phyloP scores from a whole-genome alignment of 1,140 invertebrate genomes.

The Drosophila lacertosa region DNA sequence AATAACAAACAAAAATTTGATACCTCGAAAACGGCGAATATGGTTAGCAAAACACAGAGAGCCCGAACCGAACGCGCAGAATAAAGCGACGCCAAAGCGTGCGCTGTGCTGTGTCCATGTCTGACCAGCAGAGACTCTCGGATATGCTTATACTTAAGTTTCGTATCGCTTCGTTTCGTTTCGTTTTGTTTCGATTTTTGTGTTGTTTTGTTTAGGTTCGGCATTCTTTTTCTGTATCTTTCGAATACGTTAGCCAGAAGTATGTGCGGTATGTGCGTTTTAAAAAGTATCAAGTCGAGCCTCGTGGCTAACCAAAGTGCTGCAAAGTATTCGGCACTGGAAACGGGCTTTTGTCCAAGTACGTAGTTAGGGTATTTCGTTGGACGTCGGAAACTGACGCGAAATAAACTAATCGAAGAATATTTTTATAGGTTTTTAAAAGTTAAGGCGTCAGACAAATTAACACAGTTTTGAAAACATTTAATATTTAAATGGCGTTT shows the following conservation, averaged over 20 bases:
- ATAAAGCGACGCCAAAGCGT: constrained; percentile 23
- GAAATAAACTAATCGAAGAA: no score
- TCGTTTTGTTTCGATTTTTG: constrained; percentile 1
- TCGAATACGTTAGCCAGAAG: constrained; percentile 49
- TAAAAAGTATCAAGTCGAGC: constrained; percentile 15
- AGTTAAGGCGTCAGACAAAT: neutral
- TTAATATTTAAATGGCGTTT: neutral
- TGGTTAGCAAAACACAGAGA: constrained; percentile 62
- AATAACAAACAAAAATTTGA: constrained; percentile 19
- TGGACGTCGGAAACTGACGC: neutral
- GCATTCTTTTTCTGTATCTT: constrained; percentile 48
- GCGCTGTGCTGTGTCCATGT: constrained; percentile 14
- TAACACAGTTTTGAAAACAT: neutral
- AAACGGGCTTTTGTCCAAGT: neutral
- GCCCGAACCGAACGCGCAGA: constrained; percentile 28
- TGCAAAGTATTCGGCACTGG: neutral
- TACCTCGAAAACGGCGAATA: constrained; percentile 40
- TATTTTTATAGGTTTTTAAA: neutral
- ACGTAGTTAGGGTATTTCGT: neutral
- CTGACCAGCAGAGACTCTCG: neutral
- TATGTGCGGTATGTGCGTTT: constrained; percentile 58
- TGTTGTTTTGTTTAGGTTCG: constrained; percentile 52
- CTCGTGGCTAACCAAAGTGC: neutral
- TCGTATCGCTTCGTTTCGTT: neutral
- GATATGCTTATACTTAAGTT: constrained; percentile 4